These are phyloP conservation scores for Pygmarrhopalites habei DNA, from an alignment of 1,140 invertebrate genomes.

Conservation along the genomic window DNA sequence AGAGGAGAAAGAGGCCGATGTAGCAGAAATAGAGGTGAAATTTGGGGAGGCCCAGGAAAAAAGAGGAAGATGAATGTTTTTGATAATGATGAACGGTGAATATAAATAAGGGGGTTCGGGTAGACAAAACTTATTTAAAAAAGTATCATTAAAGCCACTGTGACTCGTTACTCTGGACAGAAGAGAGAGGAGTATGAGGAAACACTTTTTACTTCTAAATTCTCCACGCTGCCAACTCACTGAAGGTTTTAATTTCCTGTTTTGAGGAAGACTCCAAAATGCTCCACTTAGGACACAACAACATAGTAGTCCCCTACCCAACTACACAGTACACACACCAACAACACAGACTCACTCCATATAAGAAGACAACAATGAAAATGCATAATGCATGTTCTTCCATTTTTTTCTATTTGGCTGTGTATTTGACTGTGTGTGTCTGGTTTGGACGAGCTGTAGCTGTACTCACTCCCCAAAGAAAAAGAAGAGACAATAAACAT, in stretches of 20 bases:
- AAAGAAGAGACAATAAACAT: constrained; percentile 13
- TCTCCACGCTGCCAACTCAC: constrained; percentile 21
- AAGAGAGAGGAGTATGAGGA: too few relatives aligned
- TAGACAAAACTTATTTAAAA: too few relatives aligned
- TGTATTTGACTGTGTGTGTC: too few relatives aligned
- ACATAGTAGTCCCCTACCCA: background rate
- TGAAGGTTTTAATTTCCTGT: constrained; percentile 29
- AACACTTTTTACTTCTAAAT: constrained; percentile 18
- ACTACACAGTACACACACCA: background rate
- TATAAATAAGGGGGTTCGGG: too few relatives aligned
- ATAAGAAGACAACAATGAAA: background rate
- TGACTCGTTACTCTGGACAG: constrained; percentile 3
- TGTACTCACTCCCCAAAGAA: constrained; percentile 10
- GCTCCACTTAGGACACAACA: background rate
- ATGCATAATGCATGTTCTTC: background rate
- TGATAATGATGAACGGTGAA: too few relatives aligned
- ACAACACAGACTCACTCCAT: background rate
- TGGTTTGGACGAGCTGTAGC: background rate
- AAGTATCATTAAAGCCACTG: too few relatives aligned
- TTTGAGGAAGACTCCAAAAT: constrained; percentile 20
- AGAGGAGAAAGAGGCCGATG: too few relatives aligned
- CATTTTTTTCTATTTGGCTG: too few relatives aligned
- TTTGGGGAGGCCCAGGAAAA: too few relatives aligned
- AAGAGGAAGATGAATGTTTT: too few relatives aligned
- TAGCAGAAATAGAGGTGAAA: too few relatives aligned